Conservation (phyloP, 2,113 vertebrate genomes). For the Lepisosteus oculatus region DNA sequence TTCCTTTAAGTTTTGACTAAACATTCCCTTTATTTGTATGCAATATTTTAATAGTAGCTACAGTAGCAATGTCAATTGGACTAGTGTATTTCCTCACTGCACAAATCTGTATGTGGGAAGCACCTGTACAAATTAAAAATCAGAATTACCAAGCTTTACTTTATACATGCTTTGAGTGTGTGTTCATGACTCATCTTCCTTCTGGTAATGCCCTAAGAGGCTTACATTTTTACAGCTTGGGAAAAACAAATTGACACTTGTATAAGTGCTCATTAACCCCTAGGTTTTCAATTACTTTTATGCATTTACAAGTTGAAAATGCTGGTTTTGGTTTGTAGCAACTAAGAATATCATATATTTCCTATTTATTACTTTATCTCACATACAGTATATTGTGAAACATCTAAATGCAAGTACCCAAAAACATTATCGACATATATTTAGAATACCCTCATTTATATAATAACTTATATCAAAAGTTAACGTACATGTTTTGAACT, state of each 20-base stretch:
- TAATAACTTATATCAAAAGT: too few relatives aligned
- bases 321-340: neutral
- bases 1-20: too few relatives aligned
- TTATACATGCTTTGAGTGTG: neutral
- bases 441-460: too few relatives aligned
- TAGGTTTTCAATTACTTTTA: constrained; percentile 25
- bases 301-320: constrained; percentile 15
- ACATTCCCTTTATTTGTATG: too few relatives aligned
- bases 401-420: too few relatives aligned
- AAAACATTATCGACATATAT: too few relatives aligned
- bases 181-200: neutral
- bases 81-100: too few relatives aligned
- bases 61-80: too few relatives aligned
- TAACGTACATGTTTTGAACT: too few relatives aligned
- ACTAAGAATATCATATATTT: neutral
- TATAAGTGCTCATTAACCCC: constrained; percentile 21
- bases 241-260: constrained; percentile 3
- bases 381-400: too few relatives aligned
- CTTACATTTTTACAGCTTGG: constrained; percentile 15
- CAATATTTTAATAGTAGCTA: too few relatives aligned
- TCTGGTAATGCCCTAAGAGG: constrained; percentile 11
- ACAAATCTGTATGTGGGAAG: neutral
- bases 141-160: neutral
- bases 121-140: neutral
- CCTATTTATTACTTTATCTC: too few relatives aligned